Evolutionary conservation across 2,797 vertebrate genomes (phyloP), one percentile per base, ranked within the genome.

Genomic region (Emys orbicularis): DNA sequence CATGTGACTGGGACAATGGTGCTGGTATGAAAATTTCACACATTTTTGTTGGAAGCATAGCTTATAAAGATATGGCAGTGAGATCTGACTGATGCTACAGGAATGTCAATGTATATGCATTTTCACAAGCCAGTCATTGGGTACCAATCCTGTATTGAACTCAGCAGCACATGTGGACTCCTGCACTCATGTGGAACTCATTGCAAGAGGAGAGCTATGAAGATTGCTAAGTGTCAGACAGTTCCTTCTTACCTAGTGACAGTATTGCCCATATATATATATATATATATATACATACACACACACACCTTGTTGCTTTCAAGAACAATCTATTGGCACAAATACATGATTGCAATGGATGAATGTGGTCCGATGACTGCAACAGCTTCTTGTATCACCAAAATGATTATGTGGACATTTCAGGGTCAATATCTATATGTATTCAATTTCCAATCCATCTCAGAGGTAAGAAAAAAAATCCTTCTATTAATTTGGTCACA

Each of bases 381-480:
- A 61, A 74, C 91, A 93, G n/a, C 1, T 80, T 56, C 90, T 27
- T 81, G 5, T 57, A 29, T 56, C 61, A 13, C 23, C 87, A 79
- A 86, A 77, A 72, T 1, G 1, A 1, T 44, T 10, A 2, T 6
- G 80, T 12, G 37, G 52, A n/a, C 23, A 85, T 89, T 86, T 86
- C 76, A 84, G 50, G 52, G 37, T 59, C 25, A 41, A 47, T 47
- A 44, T 77, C 27, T 29, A 85, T 34, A 83, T n/a, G 12, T 80
- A 12, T 29, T 4, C 3, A 81, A 87, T 19, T 1, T 29, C 31
- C 47, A 25, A 56, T 25, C 27, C 29, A 81, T 19, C 93, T 92
- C 49, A 77, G 47, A 29, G n/a, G 4, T 92, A 94, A 84, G 74
- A 95, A 37, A 25, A 92, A 19, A 87, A 90, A 94, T 68, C 91